These are phyloP conservation scores for Protophormia terraenovae DNA, from an alignment of 2,888 invertebrate species.

Conservation along the genomic window DNA sequence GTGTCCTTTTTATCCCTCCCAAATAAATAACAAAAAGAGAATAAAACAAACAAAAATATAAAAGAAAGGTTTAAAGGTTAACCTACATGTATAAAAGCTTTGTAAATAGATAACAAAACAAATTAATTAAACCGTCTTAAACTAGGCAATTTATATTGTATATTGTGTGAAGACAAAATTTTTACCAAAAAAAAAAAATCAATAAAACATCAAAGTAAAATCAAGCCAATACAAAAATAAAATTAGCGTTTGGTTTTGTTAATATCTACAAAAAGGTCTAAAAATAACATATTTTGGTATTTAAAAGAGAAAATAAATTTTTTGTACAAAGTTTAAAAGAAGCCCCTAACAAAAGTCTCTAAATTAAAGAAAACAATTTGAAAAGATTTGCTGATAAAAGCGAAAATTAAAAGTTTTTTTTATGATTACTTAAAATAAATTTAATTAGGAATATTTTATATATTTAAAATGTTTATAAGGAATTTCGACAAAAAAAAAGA, in stretches of 20 bases:
- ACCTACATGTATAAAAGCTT: neutral
- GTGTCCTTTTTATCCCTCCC: neutral
- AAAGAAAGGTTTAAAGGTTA: conserved; percentile 45
- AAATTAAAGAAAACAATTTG: too few relatives aligned
- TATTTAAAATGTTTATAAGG: too few relatives aligned
- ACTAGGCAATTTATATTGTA: conserved; percentile 35
- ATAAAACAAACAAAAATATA: conserved; percentile 1
- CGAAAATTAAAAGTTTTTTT: too few relatives aligned
- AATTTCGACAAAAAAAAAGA: too few relatives aligned
- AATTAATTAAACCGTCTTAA: conserved; percentile 60
- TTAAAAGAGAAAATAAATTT: neutral
- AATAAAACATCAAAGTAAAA: conserved; percentile 32
- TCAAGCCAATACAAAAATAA: neutral
- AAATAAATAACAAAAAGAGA: neutral
- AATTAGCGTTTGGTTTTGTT: conserved; percentile 8
- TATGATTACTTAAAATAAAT: too few relatives aligned
- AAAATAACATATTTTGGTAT: neutral
- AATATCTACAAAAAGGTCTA: neutral
- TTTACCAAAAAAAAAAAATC: neutral
- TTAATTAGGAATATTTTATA: too few relatives aligned
- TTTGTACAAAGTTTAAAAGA: neutral
- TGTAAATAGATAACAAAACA: conserved; percentile 22
- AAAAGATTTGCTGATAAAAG: too few relatives aligned
- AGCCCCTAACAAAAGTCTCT: neutral
- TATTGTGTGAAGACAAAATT: neutral